Evolutionary conservation across 2,113 vertebrate genomes (phyloP).

Genomic region (Sander lucioperca): DNA sequence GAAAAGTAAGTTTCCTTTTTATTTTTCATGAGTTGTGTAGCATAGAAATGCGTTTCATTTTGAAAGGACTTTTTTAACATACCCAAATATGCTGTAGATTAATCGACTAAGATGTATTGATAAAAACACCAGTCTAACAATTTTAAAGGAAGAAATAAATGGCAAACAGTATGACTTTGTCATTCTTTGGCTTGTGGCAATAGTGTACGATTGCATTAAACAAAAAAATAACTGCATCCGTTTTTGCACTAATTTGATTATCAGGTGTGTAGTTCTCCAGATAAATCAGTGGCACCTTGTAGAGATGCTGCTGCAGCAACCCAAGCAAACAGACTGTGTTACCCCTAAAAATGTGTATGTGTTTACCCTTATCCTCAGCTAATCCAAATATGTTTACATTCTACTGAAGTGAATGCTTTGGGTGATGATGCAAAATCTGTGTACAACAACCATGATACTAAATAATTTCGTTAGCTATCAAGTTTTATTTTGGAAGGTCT

Average conservation of each 20-base stretch:
- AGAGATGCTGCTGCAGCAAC: background rate
- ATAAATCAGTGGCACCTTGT: background rate
- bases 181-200: background rate
- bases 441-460: background rate
- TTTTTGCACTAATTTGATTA: background rate
- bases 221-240: background rate
- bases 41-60: background rate
- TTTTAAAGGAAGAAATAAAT: background rate
- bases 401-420: background rate
- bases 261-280: background rate
- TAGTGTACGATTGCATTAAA: background rate
- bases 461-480: background rate
- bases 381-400: background rate
- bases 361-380: background rate
- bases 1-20: constrained; percentile 66
- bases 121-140: background rate
- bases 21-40: background rate
- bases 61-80: background rate
- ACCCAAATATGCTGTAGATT: background rate
- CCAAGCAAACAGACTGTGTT: background rate
- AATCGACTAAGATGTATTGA: background rate
- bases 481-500: background rate
- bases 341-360: background rate
- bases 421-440: background rate
- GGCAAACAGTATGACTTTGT: background rate